Conservation (phyloP, 1,140 invertebrate species). For the Nomia melanderi region DNA sequence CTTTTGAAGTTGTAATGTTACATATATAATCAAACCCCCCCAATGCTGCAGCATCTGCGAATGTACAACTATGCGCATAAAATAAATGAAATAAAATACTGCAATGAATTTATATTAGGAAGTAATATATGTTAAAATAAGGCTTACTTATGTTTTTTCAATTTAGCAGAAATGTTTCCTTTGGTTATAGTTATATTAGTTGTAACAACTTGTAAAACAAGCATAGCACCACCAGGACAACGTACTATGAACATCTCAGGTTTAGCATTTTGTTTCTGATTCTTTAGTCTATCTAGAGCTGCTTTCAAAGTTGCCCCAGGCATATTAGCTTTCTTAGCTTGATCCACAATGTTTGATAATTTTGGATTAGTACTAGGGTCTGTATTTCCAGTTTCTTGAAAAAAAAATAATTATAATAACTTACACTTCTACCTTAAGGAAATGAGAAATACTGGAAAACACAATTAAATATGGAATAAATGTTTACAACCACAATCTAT, state of each 20-base stretch:
- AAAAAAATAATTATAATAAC: slow-evolving; percentile 14
- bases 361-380: slow-evolving; percentile 83
- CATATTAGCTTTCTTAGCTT: slow-evolving; percentile 83
- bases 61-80: slow-evolving; percentile 59
- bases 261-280: slow-evolving; percentile 69
- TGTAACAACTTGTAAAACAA: slow-evolving; percentile 77
- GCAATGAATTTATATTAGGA: neutral
- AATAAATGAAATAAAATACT: neutral
- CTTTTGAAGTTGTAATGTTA: slow-evolving; percentile 77
- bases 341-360: slow-evolving; percentile 82
- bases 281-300: slow-evolving; percentile 81
- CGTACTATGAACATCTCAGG: slow-evolving; percentile 76
- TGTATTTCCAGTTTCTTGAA: slow-evolving; percentile 80
- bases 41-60: slow-evolving; percentile 63
- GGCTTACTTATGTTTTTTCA: slow-evolving; percentile 76
- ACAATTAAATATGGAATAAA: neutral
- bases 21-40: slow-evolving; percentile 82
- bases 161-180: slow-evolving; percentile 72
- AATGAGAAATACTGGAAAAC: neutral
- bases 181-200: slow-evolving; percentile 72
- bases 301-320: slow-evolving; percentile 83
- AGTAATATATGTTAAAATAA: neutral
- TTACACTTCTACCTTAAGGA: neutral
- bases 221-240: slow-evolving; percentile 76
- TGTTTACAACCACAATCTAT: neutral